A percentile compares a stretch with the other conserved stretches of the same genome.
Evolutionary conservation across 2,113 vertebrate genomes (phyloP).

Genomic region (Myotis yumanensis): DNA sequence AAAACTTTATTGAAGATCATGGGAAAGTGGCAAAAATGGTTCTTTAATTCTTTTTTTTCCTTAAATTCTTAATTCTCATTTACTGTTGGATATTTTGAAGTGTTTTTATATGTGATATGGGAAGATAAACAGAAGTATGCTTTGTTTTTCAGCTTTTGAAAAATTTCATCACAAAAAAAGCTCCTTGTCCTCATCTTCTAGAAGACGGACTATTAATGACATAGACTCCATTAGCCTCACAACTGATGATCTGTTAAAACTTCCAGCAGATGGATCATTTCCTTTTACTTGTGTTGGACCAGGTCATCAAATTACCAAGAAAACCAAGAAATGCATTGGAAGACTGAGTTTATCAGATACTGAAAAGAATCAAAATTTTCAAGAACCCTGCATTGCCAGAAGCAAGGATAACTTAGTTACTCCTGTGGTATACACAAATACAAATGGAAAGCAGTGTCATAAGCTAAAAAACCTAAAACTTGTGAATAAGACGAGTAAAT

Average conservation of each 20-base stretch:
- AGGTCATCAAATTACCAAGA: background rate
- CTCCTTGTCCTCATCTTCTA: background rate
- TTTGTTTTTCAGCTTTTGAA: constrained; percentile 74
- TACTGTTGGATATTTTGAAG: constrained; percentile 22
- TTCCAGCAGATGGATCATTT: constrained; percentile 88
- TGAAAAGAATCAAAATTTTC: constrained; percentile 9
- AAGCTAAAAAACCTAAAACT: constrained; percentile 44
- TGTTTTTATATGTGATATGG: background rate
- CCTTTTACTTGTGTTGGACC: constrained; percentile 67
- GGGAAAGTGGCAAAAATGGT: background rate
- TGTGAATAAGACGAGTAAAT: constrained; percentile 35
- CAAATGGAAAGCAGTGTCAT: background rate
- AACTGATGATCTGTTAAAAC: constrained; percentile 90
- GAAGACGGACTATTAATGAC: constrained; percentile 72
- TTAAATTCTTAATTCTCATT: constrained; percentile 37
- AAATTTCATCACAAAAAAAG: background rate
- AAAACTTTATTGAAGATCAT: constrained; percentile 41
- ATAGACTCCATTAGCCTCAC: constrained; percentile 88
- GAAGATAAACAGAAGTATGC: constrained; percentile 46
- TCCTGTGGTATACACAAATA: constrained; percentile 7
- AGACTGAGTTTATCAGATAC: background rate
- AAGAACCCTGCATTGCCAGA: background rate
- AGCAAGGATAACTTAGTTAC: constrained; percentile 42
- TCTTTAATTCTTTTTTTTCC: constrained; percentile 15
- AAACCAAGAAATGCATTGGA: constrained; percentile 42